phyloP scores from a whole-genome alignment of 2,888 invertebrate species.

The Yponomeuta cagnagella region DNA sequence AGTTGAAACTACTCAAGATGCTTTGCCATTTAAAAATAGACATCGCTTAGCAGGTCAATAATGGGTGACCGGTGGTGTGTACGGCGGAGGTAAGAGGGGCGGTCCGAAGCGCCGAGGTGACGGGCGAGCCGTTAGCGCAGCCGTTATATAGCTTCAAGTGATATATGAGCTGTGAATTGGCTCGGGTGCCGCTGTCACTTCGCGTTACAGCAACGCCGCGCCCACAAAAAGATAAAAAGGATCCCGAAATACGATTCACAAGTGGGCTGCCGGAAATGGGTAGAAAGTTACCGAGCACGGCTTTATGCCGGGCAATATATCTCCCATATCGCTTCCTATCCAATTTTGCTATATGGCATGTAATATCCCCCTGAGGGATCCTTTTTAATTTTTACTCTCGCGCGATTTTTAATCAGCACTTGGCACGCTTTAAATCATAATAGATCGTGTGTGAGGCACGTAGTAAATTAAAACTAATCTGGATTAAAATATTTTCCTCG shows the following conservation, averaged over 20 bases:
- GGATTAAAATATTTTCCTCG: not conserved
- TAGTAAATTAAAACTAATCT: constrained; percentile 8
- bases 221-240: constrained; percentile 72
- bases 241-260: constrained; percentile 71
- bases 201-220: constrained; percentile 50
- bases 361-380: constrained; percentile 59
- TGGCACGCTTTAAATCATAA: constrained; percentile 16
- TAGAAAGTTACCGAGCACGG: constrained; percentile 66
- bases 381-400: constrained; percentile 57
- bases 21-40: not conserved
- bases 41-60: constrained; percentile 4
- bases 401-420: constrained; percentile 55
- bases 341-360: constrained; percentile 71
- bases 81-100: constrained; percentile 36
- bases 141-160: constrained; percentile 62
- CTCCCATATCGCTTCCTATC: constrained; percentile 64
- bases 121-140: constrained; percentile 65
- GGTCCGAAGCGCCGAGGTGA: constrained; percentile 58
- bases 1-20: not conserved
- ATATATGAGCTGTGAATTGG: constrained; percentile 73
- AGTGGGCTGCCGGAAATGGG: constrained; percentile 72
- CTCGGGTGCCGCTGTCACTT: constrained; percentile 68
- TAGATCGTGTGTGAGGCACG: constrained; percentile 8
- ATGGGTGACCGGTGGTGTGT: not conserved
- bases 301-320: constrained; percentile 71